Percentiles rank a stretch among this genome's conserved stretches.
Evolutionary conservation across 2,113 vertebrate species (phyloP).

Genomic region (Vidua macroura): DNA sequence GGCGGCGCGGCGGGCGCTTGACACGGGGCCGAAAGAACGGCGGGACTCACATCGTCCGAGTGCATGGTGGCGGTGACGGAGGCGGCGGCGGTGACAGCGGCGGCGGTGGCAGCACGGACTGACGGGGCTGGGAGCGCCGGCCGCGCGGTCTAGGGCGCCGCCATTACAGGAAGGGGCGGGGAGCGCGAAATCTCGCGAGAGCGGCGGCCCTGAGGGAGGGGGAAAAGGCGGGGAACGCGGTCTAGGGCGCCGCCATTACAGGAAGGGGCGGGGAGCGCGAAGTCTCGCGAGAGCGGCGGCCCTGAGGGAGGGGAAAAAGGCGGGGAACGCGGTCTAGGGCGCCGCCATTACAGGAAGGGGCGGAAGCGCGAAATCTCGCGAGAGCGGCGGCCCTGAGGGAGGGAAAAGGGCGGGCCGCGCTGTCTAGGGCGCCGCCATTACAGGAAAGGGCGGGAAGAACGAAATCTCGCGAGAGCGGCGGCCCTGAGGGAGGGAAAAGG

Average conservation of each 20-base stretch:
- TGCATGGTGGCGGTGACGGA: background rate
- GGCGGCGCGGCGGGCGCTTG: no score
- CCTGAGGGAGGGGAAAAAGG: background rate
- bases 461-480: background rate
- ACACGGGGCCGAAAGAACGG: background rate
- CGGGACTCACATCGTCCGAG: conserved; percentile 39
- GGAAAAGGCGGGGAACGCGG: background rate
- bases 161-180: background rate
- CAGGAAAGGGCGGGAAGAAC: background rate
- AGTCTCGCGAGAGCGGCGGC: background rate
- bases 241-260: background rate
- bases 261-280: background rate
- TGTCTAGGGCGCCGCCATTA: background rate
- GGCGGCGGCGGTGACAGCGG: background rate
- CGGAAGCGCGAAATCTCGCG: background rate
- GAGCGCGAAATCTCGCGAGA: background rate
- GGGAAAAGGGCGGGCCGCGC: background rate
- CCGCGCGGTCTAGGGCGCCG: background rate
- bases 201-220: background rate
- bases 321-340: background rate
- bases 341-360: background rate
- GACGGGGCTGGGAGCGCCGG: background rate
- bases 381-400: background rate
- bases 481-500: background rate
- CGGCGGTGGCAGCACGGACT: fast-evolving